Conservation (phyloP, 2,797 vertebrate genomes). For the Halcyon leucocephala region DNA sequence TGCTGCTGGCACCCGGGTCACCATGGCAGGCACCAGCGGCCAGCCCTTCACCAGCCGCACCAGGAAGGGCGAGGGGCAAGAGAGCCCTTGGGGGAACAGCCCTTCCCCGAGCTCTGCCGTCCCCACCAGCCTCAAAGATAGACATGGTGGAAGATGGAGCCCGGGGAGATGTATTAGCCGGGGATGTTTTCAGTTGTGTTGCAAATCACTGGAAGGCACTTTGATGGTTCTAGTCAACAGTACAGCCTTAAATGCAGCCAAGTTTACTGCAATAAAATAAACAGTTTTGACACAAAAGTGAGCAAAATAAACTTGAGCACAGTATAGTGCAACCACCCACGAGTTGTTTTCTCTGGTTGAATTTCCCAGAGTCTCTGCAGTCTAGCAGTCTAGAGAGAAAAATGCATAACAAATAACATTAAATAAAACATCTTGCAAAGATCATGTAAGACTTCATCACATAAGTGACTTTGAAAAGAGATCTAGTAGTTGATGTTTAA, state of each 20-base stretch:
- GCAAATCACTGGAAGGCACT: not conserved
- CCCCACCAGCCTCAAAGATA: not conserved
- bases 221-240: not conserved
- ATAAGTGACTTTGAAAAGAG: not conserved
- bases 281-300: not conserved
- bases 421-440: not conserved
- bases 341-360: not conserved
- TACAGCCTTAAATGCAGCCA: not conserved
- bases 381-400: not conserved
- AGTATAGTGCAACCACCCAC: not conserved
- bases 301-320: not conserved
- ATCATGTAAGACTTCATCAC: not conserved
- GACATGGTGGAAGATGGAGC: not conserved
- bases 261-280: not conserved
- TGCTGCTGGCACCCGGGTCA: not conserved
- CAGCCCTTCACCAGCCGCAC: not conserved
- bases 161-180: not conserved
- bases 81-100: not conserved
- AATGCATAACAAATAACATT: not conserved
- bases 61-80: not conserved
- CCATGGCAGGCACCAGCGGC: not conserved
- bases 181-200: not conserved
- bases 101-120: not conserved
- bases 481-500: not conserved
- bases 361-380: not conserved